phyloP scores from a whole-genome alignment of 1,140 invertebrate species.

The Drosophila nikananu region DNA sequence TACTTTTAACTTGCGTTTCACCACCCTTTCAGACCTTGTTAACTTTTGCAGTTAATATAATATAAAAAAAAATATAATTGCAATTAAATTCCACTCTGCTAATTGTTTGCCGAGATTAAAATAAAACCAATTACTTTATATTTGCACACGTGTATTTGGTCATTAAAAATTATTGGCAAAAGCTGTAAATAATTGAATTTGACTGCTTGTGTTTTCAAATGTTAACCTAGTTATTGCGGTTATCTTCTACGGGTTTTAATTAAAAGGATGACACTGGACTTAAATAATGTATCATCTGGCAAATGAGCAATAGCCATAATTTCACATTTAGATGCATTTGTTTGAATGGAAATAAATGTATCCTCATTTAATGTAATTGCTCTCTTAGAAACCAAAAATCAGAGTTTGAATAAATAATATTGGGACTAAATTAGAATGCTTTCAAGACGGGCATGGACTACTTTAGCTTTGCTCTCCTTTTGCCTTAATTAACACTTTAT shows the following conservation, averaged over 20 bases:
- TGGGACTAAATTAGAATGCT: constrained; percentile 6
- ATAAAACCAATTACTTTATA: not conserved
- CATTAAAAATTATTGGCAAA: not conserved
- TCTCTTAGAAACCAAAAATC: not conserved
- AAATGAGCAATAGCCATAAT: not conserved
- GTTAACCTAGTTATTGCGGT: not conserved
- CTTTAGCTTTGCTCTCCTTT: not conserved
- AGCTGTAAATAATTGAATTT: not conserved
- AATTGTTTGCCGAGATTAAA: too few relatives aligned
- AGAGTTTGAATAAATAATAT: too few relatives aligned
- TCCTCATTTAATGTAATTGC: not conserved
- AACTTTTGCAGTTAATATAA: too few relatives aligned
- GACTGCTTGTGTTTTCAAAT: not conserved
- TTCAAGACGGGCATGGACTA: not conserved
- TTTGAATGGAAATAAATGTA: not conserved
- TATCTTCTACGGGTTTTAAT: not conserved
- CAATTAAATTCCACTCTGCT: not conserved
- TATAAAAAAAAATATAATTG: not conserved
- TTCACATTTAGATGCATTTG: not conserved
- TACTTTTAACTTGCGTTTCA: not conserved
- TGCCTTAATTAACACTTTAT: not conserved
- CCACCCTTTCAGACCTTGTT: not conserved
- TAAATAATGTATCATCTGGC: not conserved
- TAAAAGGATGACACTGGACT: not conserved
- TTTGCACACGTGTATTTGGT: not conserved